Evolutionary conservation across 1,140 invertebrate genomes (phyloP), one percentile per base, ranked within the genome.

Genomic region (Gryon sp.): DNA sequence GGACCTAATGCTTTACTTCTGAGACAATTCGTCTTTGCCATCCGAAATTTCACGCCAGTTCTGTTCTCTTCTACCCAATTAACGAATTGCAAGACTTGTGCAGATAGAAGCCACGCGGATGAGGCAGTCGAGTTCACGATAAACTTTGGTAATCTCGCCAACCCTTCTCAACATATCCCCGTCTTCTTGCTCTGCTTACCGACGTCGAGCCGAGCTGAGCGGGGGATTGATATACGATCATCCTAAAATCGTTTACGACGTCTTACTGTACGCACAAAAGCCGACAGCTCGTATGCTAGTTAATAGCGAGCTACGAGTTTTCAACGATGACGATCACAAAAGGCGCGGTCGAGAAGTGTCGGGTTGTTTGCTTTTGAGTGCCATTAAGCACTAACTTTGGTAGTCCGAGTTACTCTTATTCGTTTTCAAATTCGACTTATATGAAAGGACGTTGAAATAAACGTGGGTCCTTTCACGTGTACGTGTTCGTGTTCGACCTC

Each of bases 111-210:
- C 18, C 45, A 41, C 46, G 26, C 53, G 59, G 59, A 65, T 52
- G 20, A 53, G 30, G 16, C 8, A 59, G 41, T 32, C 38, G 53
- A 63, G 55, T 53, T 68, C 46, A 18, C 72, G 72, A 75, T 68
- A 75, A 75, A 75, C 72, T 75, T 75, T 48, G 62, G 34, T 63
- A 76, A 76, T 68, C 72, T 68, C 57, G 55, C 45, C 62, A n/a
- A n/a, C n/a, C n/a, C n/a, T n/a, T n/a, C n/a, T n/a, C n/a, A n/a
- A n/a, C n/a, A n/a, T n/a, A n/a, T n/a, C n/a, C n/a, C n/a, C n/a
- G n/a, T n/a, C n/a, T n/a, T n/a, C n/a, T n/a, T n/a, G n/a, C n/a
- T n/a, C n/a, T n/a, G 22, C 22, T 24, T 3, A 24, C 46, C 38
- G 36, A n/a, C 40, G 12, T 12, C 46, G 6, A 4, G 19, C 14